Percentiles rank a stretch among this genome's conserved stretches.
These are phyloP conservation scores for Xenentodon cancila DNA, from an alignment of 2,797 vertebrate genomes.

Conservation along the genomic window DNA sequence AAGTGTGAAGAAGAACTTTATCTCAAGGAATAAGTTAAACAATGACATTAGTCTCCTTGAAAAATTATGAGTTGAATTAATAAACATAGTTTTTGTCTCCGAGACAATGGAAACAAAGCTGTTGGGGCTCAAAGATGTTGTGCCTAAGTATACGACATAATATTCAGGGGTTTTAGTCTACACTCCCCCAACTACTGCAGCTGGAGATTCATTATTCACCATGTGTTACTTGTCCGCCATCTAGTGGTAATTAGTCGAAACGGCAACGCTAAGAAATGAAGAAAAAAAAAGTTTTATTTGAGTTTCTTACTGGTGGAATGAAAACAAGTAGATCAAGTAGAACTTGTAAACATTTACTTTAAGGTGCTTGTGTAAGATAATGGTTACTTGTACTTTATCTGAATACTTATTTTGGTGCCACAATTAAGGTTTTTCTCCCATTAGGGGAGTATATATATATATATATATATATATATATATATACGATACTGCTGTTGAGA, in stretches of 20 bases:
- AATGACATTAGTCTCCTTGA: not conserved
- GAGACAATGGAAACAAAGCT: too few species aligned
- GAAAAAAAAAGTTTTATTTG: not conserved
- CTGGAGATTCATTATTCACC: not conserved
- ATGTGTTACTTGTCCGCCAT: conserved; percentile 22
- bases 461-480: too few species aligned
- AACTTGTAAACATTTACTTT: too few species aligned
- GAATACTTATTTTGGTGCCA: too few species aligned
- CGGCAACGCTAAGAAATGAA: conserved; percentile 1
- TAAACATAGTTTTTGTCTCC: not conserved
- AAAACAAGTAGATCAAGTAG: not conserved
- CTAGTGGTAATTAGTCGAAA: conserved; percentile 42
- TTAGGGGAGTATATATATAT: too few species aligned
- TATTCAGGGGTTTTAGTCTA: not conserved
- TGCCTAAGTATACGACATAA: too few species aligned
- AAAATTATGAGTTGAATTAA: not conserved
- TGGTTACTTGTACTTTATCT: not conserved
- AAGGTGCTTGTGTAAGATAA: not conserved
- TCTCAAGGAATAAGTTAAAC: not conserved
- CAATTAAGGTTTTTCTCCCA: too few species aligned
- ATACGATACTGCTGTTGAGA: too few species aligned
- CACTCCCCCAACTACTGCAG: too few species aligned
- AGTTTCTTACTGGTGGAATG: not conserved
- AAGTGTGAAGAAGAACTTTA: not conserved
- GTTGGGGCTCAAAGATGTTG: too few species aligned